Percentiles rank a stretch among this genome's conserved stretches.
phyloP scores from a whole-genome alignment of 2,113 vertebrate species.

The Laterallus jamaicensis region DNA sequence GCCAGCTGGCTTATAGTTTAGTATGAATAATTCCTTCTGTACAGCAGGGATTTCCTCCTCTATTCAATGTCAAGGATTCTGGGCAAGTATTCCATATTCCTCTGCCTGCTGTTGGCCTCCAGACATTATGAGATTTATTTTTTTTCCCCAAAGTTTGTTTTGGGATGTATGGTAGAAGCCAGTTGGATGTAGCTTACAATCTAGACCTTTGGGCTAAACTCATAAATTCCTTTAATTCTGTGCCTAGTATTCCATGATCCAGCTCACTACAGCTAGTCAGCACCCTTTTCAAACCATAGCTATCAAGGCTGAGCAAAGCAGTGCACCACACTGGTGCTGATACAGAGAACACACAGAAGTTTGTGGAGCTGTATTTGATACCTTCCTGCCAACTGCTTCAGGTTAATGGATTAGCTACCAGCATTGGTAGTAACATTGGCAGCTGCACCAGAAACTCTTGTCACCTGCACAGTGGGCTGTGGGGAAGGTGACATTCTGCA shows the following conservation, averaged over 20 bases:
- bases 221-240: background rate
- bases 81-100: background rate
- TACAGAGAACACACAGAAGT: background rate
- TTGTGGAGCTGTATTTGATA: background rate
- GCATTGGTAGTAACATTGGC: background rate
- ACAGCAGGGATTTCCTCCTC: background rate
- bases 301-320: background rate
- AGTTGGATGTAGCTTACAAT: background rate
- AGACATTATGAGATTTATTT: background rate
- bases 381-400: background rate
- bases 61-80: background rate
- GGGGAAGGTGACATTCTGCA: background rate
- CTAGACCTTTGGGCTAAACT: background rate
- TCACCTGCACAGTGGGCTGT: background rate
- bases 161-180: background rate
- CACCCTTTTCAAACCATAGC: background rate
- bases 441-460: background rate
- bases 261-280: background rate
- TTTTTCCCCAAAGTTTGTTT: background rate
- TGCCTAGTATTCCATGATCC: background rate
- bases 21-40: background rate
- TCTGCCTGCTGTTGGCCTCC: background rate
- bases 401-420: background rate
- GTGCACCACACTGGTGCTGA: background rate
- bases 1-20: conserved; percentile 4